Conservation (phyloP, 2,113 vertebrate species). For the Elephas maximus region DNA sequence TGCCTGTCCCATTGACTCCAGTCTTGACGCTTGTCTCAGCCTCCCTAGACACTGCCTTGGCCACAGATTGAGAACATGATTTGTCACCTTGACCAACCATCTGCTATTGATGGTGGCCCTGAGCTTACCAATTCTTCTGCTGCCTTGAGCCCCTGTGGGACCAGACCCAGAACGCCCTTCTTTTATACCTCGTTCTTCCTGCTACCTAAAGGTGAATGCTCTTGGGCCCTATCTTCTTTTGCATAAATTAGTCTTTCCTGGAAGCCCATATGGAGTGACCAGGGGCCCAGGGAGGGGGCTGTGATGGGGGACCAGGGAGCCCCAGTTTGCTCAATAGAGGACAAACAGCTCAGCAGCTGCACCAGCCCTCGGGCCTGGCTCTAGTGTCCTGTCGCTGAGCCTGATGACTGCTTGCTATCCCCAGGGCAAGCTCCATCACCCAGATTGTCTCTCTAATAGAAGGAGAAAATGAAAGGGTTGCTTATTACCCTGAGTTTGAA, state of each 20-base stretch:
- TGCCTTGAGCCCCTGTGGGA: no score
- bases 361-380: not conserved
- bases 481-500: not conserved
- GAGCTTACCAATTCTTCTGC: not conserved
- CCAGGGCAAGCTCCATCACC: slow-evolving; percentile 68
- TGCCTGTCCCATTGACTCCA: no score
- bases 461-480: slow-evolving; percentile 67
- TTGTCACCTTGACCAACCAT: not conserved
- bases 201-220: not conserved
- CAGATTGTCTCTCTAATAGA: slow-evolving; percentile 10
- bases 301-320: not conserved
- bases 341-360: not conserved
- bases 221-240: not conserved
- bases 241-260: not conserved
- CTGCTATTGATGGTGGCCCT: not conserved
- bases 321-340: not conserved
- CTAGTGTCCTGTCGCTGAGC: not conserved
- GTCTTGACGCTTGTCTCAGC: not conserved
- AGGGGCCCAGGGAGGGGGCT: not conserved
- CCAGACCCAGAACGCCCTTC: not conserved
- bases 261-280: not conserved
- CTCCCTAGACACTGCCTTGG: not conserved
- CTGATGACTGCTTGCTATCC: slow-evolving; percentile 52
- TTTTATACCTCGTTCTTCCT: not conserved
- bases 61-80: not conserved